A percentile compares a stretch with the other conserved stretches of the same genome.
Evolutionary conservation across 37 sponge, comb jelly and placozoan species (phyloP).

Genomic region (Agelas oroides): DNA sequence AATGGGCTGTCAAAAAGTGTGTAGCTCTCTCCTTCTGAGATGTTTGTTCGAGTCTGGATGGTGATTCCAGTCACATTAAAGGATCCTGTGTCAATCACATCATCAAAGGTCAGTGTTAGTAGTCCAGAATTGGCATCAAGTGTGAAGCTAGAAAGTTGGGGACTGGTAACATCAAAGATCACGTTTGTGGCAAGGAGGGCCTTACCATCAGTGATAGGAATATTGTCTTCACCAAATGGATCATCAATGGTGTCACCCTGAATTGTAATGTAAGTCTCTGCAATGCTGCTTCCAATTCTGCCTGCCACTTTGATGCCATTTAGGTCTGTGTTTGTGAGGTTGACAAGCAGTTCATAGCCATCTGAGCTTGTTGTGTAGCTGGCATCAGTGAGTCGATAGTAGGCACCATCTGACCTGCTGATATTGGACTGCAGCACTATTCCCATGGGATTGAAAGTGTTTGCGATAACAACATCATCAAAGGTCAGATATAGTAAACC

Average conservation of each 20-base stretch:
- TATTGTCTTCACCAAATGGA: constrained; percentile 69
- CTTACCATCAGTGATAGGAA: constrained; percentile 86
- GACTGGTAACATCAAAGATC: constrained; percentile 58
- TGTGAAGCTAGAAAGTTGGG: constrained; percentile 58
- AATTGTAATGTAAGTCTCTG: constrained; percentile 85
- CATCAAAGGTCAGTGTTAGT: constrained; percentile 77
- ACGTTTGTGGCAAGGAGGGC: constrained; percentile 69
- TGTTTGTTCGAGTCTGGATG: constrained; percentile 49
- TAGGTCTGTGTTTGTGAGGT: constrained; percentile 67
- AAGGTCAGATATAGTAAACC: constrained; percentile 80
- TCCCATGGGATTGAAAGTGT: constrained; percentile 72
- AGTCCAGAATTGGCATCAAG: constrained; percentile 73
- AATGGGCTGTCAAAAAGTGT: constrained; percentile 54
- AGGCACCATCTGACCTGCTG: constrained; percentile 44
- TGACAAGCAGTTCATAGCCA: constrained; percentile 62
- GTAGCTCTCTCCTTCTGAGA: constrained; percentile 61
- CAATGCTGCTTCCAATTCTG: constrained; percentile 54
- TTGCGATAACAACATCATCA: constrained; percentile 74
- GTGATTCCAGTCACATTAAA: constrained; percentile 74
- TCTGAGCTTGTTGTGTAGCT: constrained; percentile 55
- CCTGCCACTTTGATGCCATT: constrained; percentile 78
- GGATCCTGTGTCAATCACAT: constrained; percentile 67
- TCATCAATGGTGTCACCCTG: constrained; percentile 87
- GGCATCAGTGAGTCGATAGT: constrained; percentile 64
- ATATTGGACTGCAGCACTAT: constrained; percentile 72